Conservation (phyloP, 2,888 invertebrate species). For the Zaprionus obscuricornis region DNA sequence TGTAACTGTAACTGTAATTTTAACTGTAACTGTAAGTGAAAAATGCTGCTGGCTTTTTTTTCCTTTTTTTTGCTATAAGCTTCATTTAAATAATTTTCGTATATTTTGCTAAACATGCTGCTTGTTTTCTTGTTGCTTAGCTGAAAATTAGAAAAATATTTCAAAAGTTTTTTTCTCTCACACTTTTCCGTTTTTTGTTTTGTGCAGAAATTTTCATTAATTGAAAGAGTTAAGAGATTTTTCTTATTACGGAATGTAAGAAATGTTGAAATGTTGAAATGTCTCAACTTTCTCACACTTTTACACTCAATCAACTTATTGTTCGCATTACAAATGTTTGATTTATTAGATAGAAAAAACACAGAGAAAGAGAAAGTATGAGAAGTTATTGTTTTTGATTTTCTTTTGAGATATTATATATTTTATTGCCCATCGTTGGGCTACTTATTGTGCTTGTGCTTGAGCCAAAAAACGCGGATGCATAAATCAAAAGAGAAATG, state of each 20-base stretch:
- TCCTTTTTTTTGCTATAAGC: slow-evolving; percentile 12
- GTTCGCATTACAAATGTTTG: slow-evolving; percentile 2
- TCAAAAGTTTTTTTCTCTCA: not conserved
- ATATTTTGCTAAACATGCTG: slow-evolving; percentile 6
- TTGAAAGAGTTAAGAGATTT: too few species aligned
- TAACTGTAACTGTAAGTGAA: slow-evolving; percentile 19
- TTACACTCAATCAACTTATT: not conserved
- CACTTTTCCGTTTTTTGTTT: too few species aligned
- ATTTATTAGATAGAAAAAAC: slow-evolving; percentile 4
- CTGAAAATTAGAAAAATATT: slow-evolving; percentile 71
- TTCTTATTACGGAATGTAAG: too few species aligned
- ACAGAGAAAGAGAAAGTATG: not conserved
- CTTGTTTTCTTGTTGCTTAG: slow-evolving; percentile 70
- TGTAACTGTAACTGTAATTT: slow-evolving; percentile 3
- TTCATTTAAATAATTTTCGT: slow-evolving; percentile 53
- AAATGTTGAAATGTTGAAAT: too few species aligned
- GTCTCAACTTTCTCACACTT: too few species aligned
- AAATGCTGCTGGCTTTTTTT: not conserved
- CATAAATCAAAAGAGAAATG: slow-evolving; percentile 59
- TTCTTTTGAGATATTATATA: too few species aligned
- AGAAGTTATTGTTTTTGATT: not conserved
- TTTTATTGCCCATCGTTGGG: too few species aligned
- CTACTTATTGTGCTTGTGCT: not conserved
- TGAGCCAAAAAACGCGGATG: not conserved
- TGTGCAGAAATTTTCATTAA: too few species aligned